These are phyloP conservation scores for Drosophila pachea DNA, from an alignment of 1,140 invertebrate species.

Conservation along the genomic window DNA sequence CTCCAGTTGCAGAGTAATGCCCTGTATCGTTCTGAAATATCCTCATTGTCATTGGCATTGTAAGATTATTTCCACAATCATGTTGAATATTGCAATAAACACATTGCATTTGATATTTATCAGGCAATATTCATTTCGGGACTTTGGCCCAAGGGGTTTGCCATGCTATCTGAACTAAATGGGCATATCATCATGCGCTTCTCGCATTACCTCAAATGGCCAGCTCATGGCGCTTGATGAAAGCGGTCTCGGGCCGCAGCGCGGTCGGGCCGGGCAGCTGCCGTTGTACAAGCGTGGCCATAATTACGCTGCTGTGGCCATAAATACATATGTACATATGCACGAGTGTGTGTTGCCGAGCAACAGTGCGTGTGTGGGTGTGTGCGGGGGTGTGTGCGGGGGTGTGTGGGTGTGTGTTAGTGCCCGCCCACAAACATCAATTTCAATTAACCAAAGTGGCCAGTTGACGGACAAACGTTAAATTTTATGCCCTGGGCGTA, in stretches of 20 bases:
- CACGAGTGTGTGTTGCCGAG: conserved; percentile 1
- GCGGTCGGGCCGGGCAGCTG: conserved; percentile 20
- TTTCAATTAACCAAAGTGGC: conserved; percentile 77
- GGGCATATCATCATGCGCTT: neutral
- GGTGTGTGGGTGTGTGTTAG: conserved; percentile 21
- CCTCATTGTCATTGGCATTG: neutral
- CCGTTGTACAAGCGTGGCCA: conserved; percentile 15
- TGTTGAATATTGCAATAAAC: conserved; percentile 2
- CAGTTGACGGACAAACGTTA: conserved; percentile 75
- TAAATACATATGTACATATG: conserved; percentile 6
- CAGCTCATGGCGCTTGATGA: conserved; percentile 27
- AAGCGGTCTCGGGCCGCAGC: conserved; percentile 19
- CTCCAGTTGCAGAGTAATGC: neutral
- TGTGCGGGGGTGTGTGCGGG: conserved; percentile 17
- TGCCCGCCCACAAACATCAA: conserved; percentile 70
- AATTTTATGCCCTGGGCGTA: conserved; percentile 74
- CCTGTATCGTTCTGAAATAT: neutral
- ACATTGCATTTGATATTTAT: neutral
- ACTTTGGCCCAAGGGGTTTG: neutral
- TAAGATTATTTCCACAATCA: neutral
- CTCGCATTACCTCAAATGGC: neutral
- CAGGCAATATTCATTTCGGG: neutral
- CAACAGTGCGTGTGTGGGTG: conserved; percentile 2
- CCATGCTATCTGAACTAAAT: conserved; percentile 5
- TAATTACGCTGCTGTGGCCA: conserved; percentile 41